Evolutionary conservation across 2,113 vertebrate species (phyloP).

Genomic region (Lasiurus cinereus): DNA sequence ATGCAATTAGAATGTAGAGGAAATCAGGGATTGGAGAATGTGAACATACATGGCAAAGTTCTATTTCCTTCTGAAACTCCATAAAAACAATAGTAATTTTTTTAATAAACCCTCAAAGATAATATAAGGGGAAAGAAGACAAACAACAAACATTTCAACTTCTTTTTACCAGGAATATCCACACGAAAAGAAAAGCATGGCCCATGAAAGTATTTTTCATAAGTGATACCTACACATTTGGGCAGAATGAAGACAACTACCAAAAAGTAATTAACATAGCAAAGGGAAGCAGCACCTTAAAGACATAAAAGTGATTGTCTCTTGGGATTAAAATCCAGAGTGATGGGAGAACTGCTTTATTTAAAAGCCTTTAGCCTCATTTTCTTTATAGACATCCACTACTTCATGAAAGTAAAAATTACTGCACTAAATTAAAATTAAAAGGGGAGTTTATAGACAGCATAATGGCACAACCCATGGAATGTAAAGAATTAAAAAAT

Average conservation of each 20-base stretch:
- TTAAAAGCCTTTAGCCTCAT: conserved; percentile 20
- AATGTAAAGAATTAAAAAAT: not conserved
- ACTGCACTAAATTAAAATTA: conserved; percentile 34
- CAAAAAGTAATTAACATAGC: not conserved
- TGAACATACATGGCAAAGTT: not conserved
- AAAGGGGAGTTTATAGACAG: conserved; percentile 28
- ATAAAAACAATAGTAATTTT: not conserved
- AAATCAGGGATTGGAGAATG: not conserved
- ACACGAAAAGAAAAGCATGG: conserved; percentile 30
- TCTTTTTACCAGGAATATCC: not conserved
- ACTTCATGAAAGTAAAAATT: conserved; percentile 32
- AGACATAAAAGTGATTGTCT: not conserved
- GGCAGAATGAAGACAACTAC: not conserved
- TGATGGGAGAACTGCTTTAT: not conserved
- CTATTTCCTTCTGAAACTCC: not conserved
- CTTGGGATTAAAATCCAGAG: not conserved
- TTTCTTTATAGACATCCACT: conserved; percentile 16
- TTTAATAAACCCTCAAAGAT: conserved; percentile 3
- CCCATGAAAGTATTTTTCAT: not conserved
- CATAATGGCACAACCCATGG: not conserved
- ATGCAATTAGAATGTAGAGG: not conserved
- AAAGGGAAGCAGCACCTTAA: not conserved
- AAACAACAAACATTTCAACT: not conserved
- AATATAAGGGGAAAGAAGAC: not conserved
- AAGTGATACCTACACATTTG: not conserved